A percentile compares a stretch with the other conserved stretches of the same genome.
phyloP scores from a whole-genome alignment of 2,797 vertebrate genomes.

The Tragopan temminckii region DNA sequence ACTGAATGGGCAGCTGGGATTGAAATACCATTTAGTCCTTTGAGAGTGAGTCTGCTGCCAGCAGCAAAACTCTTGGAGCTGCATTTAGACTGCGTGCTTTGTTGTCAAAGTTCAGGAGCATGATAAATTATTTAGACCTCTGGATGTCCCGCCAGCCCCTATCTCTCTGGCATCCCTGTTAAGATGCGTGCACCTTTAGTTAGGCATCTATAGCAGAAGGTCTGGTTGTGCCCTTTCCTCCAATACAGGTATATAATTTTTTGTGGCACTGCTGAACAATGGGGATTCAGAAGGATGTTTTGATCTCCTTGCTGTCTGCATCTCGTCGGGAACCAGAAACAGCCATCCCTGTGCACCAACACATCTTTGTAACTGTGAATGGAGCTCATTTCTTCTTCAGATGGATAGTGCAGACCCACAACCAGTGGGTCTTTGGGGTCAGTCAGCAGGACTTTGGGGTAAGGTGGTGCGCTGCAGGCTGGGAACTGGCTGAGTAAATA shows the following conservation, averaged over 20 bases:
- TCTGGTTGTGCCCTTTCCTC: neutral
- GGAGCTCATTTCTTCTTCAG: neutral
- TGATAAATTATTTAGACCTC: neutral
- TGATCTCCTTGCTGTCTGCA: neutral
- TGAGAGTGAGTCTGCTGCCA: neutral
- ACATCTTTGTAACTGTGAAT: rapidly evolving
- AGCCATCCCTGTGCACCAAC: neutral
- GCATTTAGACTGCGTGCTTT: neutral
- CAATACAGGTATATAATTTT: neutral
- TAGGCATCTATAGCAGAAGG: neutral
- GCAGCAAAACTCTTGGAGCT: neutral
- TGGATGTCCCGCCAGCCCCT: neutral
- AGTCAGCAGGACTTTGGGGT: neutral
- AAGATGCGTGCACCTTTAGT: rapidly evolving
- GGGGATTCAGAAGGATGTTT: neutral
- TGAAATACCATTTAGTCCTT: conserved; percentile 38
- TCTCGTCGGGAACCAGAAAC: neutral
- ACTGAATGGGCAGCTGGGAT: neutral
- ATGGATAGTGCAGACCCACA: neutral
- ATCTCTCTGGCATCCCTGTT: neutral
- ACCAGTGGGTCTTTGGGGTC: neutral
- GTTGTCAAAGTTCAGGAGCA: neutral
- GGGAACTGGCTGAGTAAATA: neutral
- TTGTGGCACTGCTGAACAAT: neutral
- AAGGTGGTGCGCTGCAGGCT: neutral